Percentiles rank a stretch among this genome's conserved stretches.
Conservation (phyloP, 1,140 invertebrate genomes). For the Trigoniulus corallinus region DNA sequence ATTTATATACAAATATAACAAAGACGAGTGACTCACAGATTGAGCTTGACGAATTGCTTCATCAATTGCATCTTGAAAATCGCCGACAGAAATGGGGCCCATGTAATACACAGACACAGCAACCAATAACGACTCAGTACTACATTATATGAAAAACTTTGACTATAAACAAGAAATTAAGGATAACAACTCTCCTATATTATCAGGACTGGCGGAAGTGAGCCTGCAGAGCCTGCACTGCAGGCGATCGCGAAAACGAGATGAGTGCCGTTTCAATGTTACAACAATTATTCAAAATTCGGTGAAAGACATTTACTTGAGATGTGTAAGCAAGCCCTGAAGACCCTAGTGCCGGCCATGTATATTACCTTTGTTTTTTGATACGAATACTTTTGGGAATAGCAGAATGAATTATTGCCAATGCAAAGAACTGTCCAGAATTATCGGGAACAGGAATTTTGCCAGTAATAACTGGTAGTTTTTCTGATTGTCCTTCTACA, state of each 20-base stretch:
- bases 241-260: background rate
- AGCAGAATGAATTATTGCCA: background rate
- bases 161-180: background rate
- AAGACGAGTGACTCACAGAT: background rate
- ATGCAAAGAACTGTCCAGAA: background rate
- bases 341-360: no score
- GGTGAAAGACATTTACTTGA: no score
- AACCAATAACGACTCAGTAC: background rate
- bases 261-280: no score
- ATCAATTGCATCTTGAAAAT: background rate
- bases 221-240: no score
- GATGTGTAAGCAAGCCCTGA: no score
- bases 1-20: background rate
- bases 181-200: background rate
- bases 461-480: background rate
- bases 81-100: background rate
- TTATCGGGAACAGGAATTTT: background rate
- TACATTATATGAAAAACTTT: background rate
- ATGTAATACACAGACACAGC: background rate
- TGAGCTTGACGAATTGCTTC: background rate
- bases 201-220: no score
- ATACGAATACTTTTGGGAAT: conserved; percentile 5
- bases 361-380: conserved; percentile 3
- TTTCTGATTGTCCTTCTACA: background rate
- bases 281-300: no score